Percentiles rank a stretch among this genome's conserved stretches.
Conservation (phyloP, 2,797 vertebrate genomes). For the Chaetophractus vellerosus region DNA sequence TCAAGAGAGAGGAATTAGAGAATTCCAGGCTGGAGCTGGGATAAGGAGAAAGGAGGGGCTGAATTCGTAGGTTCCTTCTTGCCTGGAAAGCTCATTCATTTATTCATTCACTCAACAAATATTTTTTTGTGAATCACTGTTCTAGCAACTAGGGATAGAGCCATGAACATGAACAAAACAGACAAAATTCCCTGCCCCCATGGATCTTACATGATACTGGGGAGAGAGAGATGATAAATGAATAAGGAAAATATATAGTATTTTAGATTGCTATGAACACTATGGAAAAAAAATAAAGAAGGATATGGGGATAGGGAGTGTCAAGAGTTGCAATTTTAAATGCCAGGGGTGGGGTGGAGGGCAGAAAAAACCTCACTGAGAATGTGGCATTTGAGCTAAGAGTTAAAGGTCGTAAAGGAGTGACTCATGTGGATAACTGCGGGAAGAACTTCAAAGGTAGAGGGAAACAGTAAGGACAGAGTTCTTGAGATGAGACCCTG, state of each 20-base stretch:
- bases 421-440: not conserved
- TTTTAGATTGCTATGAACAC: constrained; percentile 2
- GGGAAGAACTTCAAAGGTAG: constrained; percentile 44
- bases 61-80: constrained; percentile 25
- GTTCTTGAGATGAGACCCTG: not conserved
- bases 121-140: constrained; percentile 28
- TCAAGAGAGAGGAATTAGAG: constrained; percentile 45
- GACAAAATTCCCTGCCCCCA: constrained; percentile 4
- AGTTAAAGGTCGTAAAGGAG: constrained; percentile 26
- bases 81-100: constrained; percentile 28
- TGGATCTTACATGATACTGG: constrained; percentile 22
- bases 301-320: not conserved
- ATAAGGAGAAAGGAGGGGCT: not conserved
- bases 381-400: not conserved
- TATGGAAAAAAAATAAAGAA: not conserved
- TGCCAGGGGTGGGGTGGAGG: not conserved
- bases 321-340: constrained; percentile 39
- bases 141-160: not conserved
- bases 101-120: constrained; percentile 37
- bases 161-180: not conserved
- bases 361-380: not conserved
- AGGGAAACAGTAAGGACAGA: not conserved
- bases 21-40: not conserved
- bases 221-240: not conserved
- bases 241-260: constrained; percentile 26